A percentile compares a stretch with the other conserved stretches of the same genome.
phyloP scores from a whole-genome alignment of 2,113 vertebrate genomes.

The Cyphomyrus plagiostoma region DNA sequence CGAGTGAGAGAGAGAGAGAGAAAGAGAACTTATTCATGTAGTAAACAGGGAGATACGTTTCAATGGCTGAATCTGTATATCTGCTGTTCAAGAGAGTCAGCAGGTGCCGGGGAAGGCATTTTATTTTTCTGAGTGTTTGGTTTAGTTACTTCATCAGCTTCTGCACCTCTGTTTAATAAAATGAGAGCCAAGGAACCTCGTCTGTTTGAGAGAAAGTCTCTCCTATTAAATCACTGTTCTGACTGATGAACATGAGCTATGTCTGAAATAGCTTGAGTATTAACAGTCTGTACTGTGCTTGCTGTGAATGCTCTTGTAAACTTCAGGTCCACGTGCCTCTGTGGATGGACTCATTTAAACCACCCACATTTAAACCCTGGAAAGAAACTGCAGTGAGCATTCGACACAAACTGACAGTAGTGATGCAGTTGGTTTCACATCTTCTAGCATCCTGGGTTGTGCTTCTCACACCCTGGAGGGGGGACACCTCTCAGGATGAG shows the following conservation, averaged over 20 bases:
- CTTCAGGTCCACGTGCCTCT: not conserved
- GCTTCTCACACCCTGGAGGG: not conserved
- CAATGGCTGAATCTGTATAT: not conserved
- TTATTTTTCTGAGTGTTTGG: slow-evolving; percentile 39
- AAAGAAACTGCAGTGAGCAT: not conserved
- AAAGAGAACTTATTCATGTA: not conserved
- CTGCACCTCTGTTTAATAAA: slow-evolving; percentile 31
- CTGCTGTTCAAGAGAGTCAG: not conserved
- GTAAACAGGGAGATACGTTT: slow-evolving; percentile 9
- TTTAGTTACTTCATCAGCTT: slow-evolving; percentile 54
- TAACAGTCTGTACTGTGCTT: not conserved
- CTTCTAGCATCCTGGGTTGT: not conserved
- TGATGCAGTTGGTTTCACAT: not conserved
- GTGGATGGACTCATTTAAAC: not conserved
- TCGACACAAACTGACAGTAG: not conserved
- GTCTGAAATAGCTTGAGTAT: not conserved
- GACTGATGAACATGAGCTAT: not conserved
- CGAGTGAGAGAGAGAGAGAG: slow-evolving; percentile 24
- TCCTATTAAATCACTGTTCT: not conserved
- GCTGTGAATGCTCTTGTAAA: not conserved
- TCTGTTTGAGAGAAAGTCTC: slow-evolving; percentile 42
- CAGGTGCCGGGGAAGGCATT: slow-evolving; percentile 5
- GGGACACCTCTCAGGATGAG: not conserved
- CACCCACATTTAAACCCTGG: not conserved
- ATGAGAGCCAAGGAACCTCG: slow-evolving; percentile 2